These are phyloP conservation scores for Xenops minutus DNA, from an alignment of 2,797 vertebrate genomes.

Conservation along the genomic window DNA sequence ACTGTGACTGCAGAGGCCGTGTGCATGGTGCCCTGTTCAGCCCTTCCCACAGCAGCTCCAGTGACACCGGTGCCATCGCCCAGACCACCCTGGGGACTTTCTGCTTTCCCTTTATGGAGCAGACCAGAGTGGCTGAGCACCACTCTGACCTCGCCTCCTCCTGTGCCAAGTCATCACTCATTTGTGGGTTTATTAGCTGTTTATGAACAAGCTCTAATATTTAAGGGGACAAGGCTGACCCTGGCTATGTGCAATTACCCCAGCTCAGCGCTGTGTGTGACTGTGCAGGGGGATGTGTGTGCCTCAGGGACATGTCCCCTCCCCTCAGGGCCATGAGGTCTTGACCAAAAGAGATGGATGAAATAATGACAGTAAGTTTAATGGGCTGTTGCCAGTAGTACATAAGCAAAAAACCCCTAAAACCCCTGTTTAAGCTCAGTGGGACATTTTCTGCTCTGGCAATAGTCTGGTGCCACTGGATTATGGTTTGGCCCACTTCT, in stretches of 20 bases:
- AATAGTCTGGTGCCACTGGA: not conserved
- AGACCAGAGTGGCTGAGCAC: not conserved
- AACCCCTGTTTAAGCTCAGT: not conserved
- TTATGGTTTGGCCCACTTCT: not conserved
- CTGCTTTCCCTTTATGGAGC: not conserved
- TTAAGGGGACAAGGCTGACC: not conserved
- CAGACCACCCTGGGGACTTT: not conserved
- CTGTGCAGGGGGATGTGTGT: not conserved
- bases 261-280: fast-evolving
- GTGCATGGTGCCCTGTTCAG: not conserved
- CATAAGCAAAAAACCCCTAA: not conserved
- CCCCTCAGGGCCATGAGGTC: not conserved
- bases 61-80: not conserved
- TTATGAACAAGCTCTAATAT: not conserved
- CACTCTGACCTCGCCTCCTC: not conserved
- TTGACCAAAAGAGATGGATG: not conserved
- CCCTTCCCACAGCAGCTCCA: not conserved
- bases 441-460: not conserved
- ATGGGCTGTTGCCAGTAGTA: not conserved
- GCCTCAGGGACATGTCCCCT: fast-evolving
- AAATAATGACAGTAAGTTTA: not conserved
- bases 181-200: not conserved
- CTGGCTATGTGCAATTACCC: fast-evolving
- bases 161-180: not conserved
- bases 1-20: fast-evolving